Base-by-base conservation (phyloP, 2,797 vertebrate species). In the Myotis findleyi region DNA sequence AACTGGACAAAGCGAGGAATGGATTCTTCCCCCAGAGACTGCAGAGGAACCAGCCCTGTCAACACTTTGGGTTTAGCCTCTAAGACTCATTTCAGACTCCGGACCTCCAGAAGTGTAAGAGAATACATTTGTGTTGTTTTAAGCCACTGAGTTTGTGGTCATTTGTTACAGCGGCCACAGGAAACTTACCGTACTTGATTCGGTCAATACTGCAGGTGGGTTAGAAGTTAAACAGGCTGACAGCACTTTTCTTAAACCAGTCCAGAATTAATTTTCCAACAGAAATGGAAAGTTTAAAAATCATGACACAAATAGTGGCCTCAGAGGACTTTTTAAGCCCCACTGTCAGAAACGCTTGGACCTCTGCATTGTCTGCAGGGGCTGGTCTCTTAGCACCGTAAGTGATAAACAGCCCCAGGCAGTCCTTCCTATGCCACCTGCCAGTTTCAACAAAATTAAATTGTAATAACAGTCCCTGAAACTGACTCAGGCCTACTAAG, bases 171-270 rank as follows among this genome's bases (percentile, higher is more conserved):
- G 51, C 47, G 21, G 59, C 69, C 62, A 18, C 16, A 77, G 14
- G 71, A 77, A 88, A 62, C 20, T 7, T 85, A 23, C 11, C 5
- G 6, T 25, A 81, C 72, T 71, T 95, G 27, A 69, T 33, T 81
- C 68, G 11, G n/a, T 64, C 47, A 72, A 88, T 66, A 36, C 23
- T 82, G 8, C 44, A 55, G 33, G 71, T 53, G 9, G 53, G 44
- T 76, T 82, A 44, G 27, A 94, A 44, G 23, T 95, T 91, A 77
- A 76, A 92, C 14, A 83, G 30, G 23, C 44, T 62, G 41, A 64
- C 10, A 25, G 1, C 27, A 55, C 30, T 25, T 92, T 88, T 82
- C 49, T 87, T 82, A 69, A 91, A 59, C 16, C 30, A 59, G 33
- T 30, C 33, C 36, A 84, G 71, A 95, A 55, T 64, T 69, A 47